These are phyloP conservation scores for Holcopasites calliopsidis DNA, from an alignment of 1,140 invertebrate genomes.

Conservation along the genomic window DNA sequence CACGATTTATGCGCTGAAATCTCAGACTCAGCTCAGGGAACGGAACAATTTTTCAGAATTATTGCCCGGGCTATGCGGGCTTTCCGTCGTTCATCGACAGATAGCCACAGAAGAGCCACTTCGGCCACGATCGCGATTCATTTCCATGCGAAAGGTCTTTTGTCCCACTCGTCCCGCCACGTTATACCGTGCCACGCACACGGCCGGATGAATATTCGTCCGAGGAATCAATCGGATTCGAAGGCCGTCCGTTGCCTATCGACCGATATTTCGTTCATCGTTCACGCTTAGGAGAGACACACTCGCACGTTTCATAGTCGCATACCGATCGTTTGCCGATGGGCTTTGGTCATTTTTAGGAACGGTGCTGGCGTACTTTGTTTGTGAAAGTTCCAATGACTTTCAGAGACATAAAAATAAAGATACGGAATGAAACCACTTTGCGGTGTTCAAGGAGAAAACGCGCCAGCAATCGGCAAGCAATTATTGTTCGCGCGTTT, in stretches of 20 bases:
- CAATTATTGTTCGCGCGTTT: not conserved
- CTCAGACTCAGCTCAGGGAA: constrained; percentile 17
- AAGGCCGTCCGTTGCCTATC: constrained; percentile 11
- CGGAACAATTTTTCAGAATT: constrained; percentile 58
- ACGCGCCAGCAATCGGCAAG: too few species aligned
- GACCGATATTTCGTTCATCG: constrained; percentile 28
- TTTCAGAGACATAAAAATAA: too few species aligned
- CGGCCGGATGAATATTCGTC: constrained; percentile 2
- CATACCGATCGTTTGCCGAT: not conserved
- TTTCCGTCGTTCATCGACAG: constrained; percentile 26
- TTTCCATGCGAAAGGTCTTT: constrained; percentile 50
- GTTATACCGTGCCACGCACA: not conserved
- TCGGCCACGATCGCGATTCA: constrained; percentile 50
- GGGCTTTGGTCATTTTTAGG: constrained; percentile 32
- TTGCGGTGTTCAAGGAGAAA: too few species aligned
- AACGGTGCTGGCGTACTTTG: not conserved
- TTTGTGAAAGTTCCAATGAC: too few species aligned
- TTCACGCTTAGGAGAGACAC: constrained; percentile 17
- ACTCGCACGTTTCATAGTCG: constrained; percentile 5
- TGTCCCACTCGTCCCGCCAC: not conserved
- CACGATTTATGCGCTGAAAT: constrained; percentile 47
- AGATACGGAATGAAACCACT: too few species aligned
- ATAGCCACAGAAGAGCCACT: too few species aligned
- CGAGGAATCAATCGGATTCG: constrained; percentile 43
- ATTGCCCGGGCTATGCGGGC: constrained; percentile 30